phyloP scores from a whole-genome alignment of 1,140 invertebrate genomes.

The Stegodyphus mimosarum region DNA sequence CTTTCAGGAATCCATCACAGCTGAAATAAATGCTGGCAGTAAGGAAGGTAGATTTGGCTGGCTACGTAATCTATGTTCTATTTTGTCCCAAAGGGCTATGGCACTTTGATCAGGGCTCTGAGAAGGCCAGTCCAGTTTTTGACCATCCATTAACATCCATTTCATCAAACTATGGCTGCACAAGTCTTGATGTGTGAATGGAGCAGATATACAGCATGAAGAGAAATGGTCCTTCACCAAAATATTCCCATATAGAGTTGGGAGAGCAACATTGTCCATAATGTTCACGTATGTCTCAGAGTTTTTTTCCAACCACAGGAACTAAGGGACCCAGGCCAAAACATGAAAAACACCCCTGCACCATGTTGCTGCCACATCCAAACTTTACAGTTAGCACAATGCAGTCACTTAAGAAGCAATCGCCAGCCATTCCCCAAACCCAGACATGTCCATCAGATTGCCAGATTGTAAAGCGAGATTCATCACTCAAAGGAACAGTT shows the following conservation, averaged over 20 bases:
- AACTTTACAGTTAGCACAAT: conserved; percentile 4
- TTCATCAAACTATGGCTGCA: background rate
- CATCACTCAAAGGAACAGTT: conserved; percentile 18
- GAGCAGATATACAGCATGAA: conserved; percentile 14
- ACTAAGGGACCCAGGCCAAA: conserved; percentile 14
- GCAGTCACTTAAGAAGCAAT: background rate
- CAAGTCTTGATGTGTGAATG: conserved; percentile 7
- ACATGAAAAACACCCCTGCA: background rate
- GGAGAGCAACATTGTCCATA: conserved; percentile 15
- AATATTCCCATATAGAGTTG: background rate
- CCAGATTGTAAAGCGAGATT: conserved; percentile 8
- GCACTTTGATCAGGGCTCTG: too few relatives aligned
- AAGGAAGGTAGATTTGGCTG: background rate
- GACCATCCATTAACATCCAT: background rate
- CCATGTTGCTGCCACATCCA: background rate
- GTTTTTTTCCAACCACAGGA: conserved; percentile 14
- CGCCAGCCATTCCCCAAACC: background rate
- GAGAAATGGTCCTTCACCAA: background rate
- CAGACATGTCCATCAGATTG: background rate
- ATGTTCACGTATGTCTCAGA: background rate
- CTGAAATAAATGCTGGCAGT: too few relatives aligned
- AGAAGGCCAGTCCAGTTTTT: background rate
- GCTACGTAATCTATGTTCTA: conserved; percentile 3
- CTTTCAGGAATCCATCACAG: background rate
- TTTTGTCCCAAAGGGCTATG: background rate